Evolutionary conservation across 2,113 vertebrate genomes (phyloP), one percentile per base, ranked within the genome.

Genomic region (Damaliscus lunatus): DNA sequence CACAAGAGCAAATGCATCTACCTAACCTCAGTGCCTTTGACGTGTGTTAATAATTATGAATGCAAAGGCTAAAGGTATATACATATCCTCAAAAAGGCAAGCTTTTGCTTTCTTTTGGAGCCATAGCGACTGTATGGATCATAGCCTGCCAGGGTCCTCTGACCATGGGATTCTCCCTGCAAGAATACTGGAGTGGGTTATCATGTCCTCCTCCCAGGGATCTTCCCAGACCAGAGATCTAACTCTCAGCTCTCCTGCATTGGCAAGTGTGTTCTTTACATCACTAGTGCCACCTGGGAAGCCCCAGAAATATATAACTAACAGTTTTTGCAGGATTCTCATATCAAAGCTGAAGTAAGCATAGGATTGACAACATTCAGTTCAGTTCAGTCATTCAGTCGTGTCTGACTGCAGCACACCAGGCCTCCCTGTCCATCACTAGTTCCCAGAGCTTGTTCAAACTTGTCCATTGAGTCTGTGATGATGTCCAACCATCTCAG

Each of bases 11-110:
- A 55, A 1, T 77, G 6, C 15, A 5, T 53, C 31, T 31, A 27
- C 5, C 25, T 88, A 57, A 81, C 14, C 43, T 43, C 7, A 71
- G n/a, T 48, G 10, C 12, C 16, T 80, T 36, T 46, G 52, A 89
- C 77, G 27, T 91, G 59, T 81, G 64, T 31, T 52, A 80, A 50
- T 77, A 82, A 67, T 53, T 82, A 93, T 77, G 96, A 86, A 80
- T 74, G 2, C 48, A 25, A 77, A 91, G 25, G 17, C 36, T 83
- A 67, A 29, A 55, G 27, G 9, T 21, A 74, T 77, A 27, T n/a
- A 40, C 4, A 40, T 80, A 36, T 7, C 43, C 29, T 80, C 14
- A 64, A 53, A 85, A 96, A 64, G 8, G 4, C 43, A 94, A 82
- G 5, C 36, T 89, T 55, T 86, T 53, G 5, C 40, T 89, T 83